These are phyloP conservation scores for Mesoligia furuncula DNA, from an alignment of 2,888 invertebrate species.

Conservation along the genomic window DNA sequence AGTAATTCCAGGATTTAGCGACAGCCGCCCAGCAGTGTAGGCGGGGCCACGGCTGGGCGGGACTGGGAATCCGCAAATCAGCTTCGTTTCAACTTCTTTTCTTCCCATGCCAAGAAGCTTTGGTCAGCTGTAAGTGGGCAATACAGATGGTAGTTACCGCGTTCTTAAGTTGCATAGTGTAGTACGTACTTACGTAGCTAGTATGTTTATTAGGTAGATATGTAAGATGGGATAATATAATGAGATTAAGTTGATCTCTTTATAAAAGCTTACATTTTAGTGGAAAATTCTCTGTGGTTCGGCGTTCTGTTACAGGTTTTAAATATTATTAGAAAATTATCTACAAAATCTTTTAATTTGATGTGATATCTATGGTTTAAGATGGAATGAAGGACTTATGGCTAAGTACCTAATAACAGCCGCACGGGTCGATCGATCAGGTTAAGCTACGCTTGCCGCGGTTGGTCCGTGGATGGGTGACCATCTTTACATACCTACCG, in stretches of 20 bases:
- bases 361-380: too few relatives aligned
- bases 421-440: too few relatives aligned
- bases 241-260: constrained; percentile 25
- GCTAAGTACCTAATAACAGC: too few relatives aligned
- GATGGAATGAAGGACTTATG: too few relatives aligned
- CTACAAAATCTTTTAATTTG: too few relatives aligned
- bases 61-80: constrained; percentile 81
- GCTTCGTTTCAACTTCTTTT: constrained; percentile 81
- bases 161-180: constrained; percentile 61
- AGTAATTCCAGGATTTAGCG: constrained; percentile 56
- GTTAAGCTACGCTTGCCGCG: too few relatives aligned
- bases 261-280: constrained; percentile 19
- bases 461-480: too few relatives aligned
- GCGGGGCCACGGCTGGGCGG: constrained; percentile 85
- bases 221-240: constrained; percentile 22
- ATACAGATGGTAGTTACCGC: constrained; percentile 67
- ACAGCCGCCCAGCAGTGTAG: constrained; percentile 80
- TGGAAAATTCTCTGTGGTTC: too few relatives aligned
- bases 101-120: constrained; percentile 77
- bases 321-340: too few relatives aligned
- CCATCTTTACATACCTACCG: too few relatives aligned
- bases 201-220: constrained; percentile 17
- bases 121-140: constrained; percentile 78
- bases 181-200: constrained; percentile 7
- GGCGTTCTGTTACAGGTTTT: too few relatives aligned